These are phyloP conservation scores for Rhopalosiphum padi DNA, from an alignment of 1,140 invertebrate species.

Conservation along the genomic window DNA sequence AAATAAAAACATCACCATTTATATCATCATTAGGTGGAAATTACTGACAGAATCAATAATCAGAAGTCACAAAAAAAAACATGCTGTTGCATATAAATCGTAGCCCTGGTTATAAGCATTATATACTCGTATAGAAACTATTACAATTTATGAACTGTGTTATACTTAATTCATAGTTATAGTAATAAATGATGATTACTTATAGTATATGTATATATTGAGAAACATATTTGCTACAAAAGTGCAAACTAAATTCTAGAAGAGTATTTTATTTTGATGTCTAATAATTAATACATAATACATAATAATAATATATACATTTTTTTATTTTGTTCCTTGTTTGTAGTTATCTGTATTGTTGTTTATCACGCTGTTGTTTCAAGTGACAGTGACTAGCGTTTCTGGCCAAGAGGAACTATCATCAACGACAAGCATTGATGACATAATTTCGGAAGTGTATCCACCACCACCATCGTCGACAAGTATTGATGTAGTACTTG, in stretches of 20 bases:
- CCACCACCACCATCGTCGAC: background rate
- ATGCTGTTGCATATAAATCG: too few species aligned
- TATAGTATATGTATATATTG: background rate
- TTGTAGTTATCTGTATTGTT: background rate
- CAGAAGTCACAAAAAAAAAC: too few species aligned
- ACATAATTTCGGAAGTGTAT: background rate
- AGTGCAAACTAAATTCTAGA: background rate
- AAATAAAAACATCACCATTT: too few species aligned
- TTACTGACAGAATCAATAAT: too few species aligned
- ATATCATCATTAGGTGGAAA: too few species aligned
- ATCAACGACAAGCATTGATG: background rate
- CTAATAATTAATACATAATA: background rate
- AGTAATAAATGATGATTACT: background rate
- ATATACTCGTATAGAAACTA: too few species aligned
- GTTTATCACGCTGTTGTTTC: background rate
- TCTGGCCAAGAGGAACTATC: background rate
- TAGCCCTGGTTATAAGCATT: too few species aligned
- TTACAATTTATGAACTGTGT: background rate
- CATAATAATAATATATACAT: background rate
- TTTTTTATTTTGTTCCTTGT: background rate
- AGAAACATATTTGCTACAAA: background rate
- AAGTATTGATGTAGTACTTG: too few species aligned
- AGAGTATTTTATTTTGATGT: background rate
- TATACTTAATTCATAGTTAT: too few species aligned
- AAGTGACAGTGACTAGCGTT: background rate